Conservation (phyloP, 2,113 vertebrate species). For the Callaeas wilsoni region DNA sequence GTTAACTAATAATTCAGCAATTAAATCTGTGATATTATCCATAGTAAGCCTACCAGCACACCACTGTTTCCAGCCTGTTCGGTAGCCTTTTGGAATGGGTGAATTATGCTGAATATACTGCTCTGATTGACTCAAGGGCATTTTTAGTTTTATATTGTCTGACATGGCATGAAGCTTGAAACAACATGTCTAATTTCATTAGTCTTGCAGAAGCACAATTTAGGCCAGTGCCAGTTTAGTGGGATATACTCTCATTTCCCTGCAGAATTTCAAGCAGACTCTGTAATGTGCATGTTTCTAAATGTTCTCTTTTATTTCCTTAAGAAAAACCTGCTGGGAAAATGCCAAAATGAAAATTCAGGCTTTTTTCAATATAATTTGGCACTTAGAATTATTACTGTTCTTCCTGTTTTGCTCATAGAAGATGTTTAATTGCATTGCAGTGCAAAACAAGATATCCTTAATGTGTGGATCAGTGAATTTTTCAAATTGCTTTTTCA, state of each 20-base stretch:
- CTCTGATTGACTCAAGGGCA: constrained; percentile 72
- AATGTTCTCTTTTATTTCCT: constrained; percentile 34
- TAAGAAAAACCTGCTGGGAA: constrained; percentile 57
- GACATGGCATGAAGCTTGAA: constrained; percentile 73
- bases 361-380: constrained; percentile 55
- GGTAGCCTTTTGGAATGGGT: constrained; percentile 34
- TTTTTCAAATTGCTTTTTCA: constrained; percentile 62
- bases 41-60: neutral
- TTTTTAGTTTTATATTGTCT: constrained; percentile 71
- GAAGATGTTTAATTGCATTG: constrained; percentile 55
- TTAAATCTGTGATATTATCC: constrained; percentile 25
- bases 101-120: constrained; percentile 67
- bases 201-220: constrained; percentile 70
- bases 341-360: constrained; percentile 65
- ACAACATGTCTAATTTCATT: constrained; percentile 78
- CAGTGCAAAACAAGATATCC: constrained; percentile 37
- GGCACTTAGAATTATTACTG: constrained; percentile 58
- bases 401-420: constrained; percentile 48
- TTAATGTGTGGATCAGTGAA: constrained; percentile 53
- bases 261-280: constrained; percentile 58
- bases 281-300: constrained; percentile 38
- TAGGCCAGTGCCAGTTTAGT: constrained; percentile 66
- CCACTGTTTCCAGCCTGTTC: constrained; percentile 9
- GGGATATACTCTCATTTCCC: constrained; percentile 63
- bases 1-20: neutral